Conservation (phyloP, 2,113 vertebrate species). For the Rhodinocichla rosea region DNA sequence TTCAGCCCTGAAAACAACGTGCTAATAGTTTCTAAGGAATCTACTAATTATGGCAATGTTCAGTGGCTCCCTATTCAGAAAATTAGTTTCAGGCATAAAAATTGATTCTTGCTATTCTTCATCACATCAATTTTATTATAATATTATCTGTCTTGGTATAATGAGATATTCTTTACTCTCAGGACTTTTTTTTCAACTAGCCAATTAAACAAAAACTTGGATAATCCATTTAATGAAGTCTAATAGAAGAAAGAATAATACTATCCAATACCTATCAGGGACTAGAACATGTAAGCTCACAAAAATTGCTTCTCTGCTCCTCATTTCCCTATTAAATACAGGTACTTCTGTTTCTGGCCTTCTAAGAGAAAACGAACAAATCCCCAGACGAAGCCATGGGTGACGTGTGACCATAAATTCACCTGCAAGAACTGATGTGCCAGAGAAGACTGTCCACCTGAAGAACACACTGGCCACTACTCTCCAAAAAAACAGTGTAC, state of each 20-base stretch:
- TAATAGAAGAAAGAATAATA: not conserved
- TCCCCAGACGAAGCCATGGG: not conserved
- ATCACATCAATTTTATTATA: not conserved
- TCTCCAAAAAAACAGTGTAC: not conserved
- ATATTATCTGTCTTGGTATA: not conserved
- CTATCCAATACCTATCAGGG: not conserved
- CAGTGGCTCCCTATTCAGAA: not conserved
- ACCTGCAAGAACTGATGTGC: not conserved
- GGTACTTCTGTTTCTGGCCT: not conserved
- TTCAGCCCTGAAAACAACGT: not conserved
- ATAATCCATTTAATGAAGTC: not conserved
- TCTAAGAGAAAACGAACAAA: not conserved
- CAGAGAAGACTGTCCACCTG: not conserved
- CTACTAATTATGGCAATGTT: not conserved
- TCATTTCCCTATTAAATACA: not conserved
- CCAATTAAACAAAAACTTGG: not conserved
- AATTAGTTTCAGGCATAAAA: slow-evolving; percentile 9
- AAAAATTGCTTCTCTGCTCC: not conserved
- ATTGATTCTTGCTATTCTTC: not conserved
- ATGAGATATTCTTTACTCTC: not conserved
- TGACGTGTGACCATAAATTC: not conserved
- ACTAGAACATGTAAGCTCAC: not conserved
- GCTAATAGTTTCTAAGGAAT: not conserved
- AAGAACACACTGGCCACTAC: not conserved
- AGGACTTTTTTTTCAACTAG: not conserved